Evolutionary conservation across 2,888 invertebrate genomes (phyloP), one percentile per base, ranked within the genome.

Genomic region (Amblyteles armatorius): DNA sequence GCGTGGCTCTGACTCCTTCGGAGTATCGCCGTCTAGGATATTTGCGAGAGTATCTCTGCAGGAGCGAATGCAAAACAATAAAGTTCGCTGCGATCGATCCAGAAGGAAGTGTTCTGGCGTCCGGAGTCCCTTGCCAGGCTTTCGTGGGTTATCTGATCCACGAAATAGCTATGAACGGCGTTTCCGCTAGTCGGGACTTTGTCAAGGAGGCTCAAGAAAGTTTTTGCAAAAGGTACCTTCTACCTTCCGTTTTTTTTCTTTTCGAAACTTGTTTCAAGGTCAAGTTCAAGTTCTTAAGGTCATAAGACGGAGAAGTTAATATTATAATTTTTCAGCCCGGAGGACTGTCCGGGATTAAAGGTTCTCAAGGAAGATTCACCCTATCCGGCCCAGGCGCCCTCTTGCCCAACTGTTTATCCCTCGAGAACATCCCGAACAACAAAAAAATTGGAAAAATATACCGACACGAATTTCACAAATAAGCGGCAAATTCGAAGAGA

Each of bases 71-170:
- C 57, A 60, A 79, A n/a, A 74, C 84, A 0, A 83, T 88, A n/a
- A 89, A 80, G 22, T 85, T 78, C n/a, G 87, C 89, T 0, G 84
- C 88, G 9, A 87, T 92, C 4, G 89, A 90, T 11, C 73, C 83
- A 0, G 84, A 87, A 6, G 90, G 88, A 52, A 89, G 91, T 77
- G 73, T 93, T 50, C 91, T 90, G 83, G 90, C 91, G 1, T 87
- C 91, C 1, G 88, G 86, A 44, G 88, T 91, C 3, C 88, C 92
- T 3, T 93, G 93, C 76, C 92, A 93, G 52, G 89, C 90, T n/a
- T 93, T 93, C 44, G 55, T 91, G 36, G 93, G 91, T 52, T 88
- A 86, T 60, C 78, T 92, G 3, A 86, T 93, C 2, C 86, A 85
- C n/a, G 87, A 91, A 79, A 90, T 93, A 80, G 85, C 88, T 4